phyloP scores from a whole-genome alignment of 2,888 invertebrate species.

The Caenorhabditis sp. region DNA sequence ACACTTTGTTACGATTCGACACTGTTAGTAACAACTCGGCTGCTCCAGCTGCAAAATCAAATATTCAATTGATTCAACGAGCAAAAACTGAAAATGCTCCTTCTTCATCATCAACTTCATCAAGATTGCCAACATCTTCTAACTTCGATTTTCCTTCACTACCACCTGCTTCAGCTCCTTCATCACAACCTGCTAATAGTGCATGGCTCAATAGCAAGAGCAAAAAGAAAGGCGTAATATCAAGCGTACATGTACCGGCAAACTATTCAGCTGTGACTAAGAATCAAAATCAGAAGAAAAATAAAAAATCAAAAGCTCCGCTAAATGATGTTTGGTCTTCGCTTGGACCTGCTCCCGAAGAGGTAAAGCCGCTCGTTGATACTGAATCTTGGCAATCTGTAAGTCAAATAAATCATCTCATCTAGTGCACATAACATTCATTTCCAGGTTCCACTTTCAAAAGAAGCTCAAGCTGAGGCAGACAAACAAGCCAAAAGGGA shows the following conservation, averaged over 20 bases:
- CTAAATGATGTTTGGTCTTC: conserved; percentile 38
- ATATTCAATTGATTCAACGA: conserved; percentile 30
- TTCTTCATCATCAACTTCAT: conserved; percentile 9
- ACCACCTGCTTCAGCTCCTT: conserved; percentile 30
- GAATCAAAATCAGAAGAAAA: conserved; percentile 27
- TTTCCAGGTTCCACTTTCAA: conserved; percentile 24
- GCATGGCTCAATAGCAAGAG: conserved; percentile 32
- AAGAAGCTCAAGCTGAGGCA: conserved; percentile 35
- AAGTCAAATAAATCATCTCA: too few species aligned
- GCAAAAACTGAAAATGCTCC: background rate
- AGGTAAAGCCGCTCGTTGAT: background rate
- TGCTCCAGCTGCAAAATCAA: conserved; percentile 21
- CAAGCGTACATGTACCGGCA: conserved; percentile 25
- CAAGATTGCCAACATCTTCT: background rate
- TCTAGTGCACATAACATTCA: too few species aligned
- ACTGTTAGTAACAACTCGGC: conserved; percentile 19
- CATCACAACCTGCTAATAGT: conserved; percentile 19
- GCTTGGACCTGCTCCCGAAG: conserved; percentile 18
- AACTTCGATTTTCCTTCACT: conserved; percentile 25
- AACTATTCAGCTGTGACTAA: conserved; percentile 27
- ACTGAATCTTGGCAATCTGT: conserved; percentile 17
- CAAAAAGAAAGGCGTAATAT: conserved; percentile 11
- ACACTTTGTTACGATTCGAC: conserved; percentile 25
- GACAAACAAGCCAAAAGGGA: conserved; percentile 25
- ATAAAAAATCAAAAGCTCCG: conserved; percentile 26